Conservation (phyloP, 2,797 vertebrate species). For the Oryzias dopingdopingensis region DNA sequence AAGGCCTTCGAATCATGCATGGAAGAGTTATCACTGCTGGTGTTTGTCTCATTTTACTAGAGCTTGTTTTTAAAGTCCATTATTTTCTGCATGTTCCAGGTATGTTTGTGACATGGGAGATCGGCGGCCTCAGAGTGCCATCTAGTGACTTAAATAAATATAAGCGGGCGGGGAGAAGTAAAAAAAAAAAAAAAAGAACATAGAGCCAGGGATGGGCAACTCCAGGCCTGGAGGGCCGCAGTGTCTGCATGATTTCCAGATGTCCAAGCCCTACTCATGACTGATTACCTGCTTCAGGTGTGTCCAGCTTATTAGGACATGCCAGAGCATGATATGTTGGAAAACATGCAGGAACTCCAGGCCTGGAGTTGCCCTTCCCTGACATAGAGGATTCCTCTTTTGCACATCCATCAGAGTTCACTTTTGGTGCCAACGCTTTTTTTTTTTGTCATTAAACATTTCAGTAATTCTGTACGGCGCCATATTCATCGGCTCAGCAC, state of each 20-base stretch:
- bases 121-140: slow-evolving; percentile 60
- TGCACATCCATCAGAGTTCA: slow-evolving; percentile 59
- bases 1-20: slow-evolving; percentile 71
- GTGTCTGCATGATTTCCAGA: too few species aligned
- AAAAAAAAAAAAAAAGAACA: background rate
- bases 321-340: too few species aligned
- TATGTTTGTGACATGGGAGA: slow-evolving; percentile 42
- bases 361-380: too few species aligned
- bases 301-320: too few species aligned
- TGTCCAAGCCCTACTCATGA: too few species aligned
- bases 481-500: slow-evolving; percentile 49
- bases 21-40: slow-evolving; percentile 64
- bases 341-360: too few species aligned
- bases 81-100: slow-evolving; percentile 70
- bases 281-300: too few species aligned
- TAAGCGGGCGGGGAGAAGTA: slow-evolving; percentile 17
- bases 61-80: slow-evolving; percentile 72
- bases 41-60: slow-evolving; percentile 73
- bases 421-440: slow-evolving; percentile 59
- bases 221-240: too few species aligned
- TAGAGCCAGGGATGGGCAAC: background rate
- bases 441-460: slow-evolving; percentile 45
- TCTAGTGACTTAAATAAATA: slow-evolving; percentile 63
- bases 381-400: slow-evolving; percentile 43
- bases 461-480: slow-evolving; percentile 58